Evolutionary conservation across 2,797 vertebrate species (phyloP), one percentile per base, ranked within the genome.

Genomic region (Enteromius treurensis): DNA sequence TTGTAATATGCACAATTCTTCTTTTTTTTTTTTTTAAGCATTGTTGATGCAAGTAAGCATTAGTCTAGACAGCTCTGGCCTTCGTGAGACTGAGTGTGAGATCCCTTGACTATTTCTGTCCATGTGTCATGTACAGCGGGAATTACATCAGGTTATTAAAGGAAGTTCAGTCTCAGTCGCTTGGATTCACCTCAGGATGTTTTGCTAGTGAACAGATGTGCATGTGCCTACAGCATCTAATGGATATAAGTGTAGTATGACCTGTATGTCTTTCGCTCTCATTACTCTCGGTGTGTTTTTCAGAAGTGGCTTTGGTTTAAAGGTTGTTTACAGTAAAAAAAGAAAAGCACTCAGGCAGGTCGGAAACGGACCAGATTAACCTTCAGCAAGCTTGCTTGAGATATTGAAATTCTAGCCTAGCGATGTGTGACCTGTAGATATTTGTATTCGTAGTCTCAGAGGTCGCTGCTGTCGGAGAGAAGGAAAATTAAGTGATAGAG

Each of bases 111-210:
- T 74, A 5, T 23, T 40, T 37, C 51, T 37, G 5, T 58, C 51
- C 51, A 40, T 76, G 73, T 75, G 73, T 79, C 45, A 67, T 49
- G 60, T 49, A 65, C 19, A 64, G 37, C 19, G 3, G 58, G 40
- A 45, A 29, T 65, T 11, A 34, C 77, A 67, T 67, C 77, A 67
- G 77, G 42, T 79, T 47, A 34, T 65, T n/a, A 34, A 4, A 17
- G 26, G 45, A 73, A 73, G 70, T 74, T 74, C 47, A 7, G 29
- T 53, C 26, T 73, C 70, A 34, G 5, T 73, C 15, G 9, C 26
- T 51, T 15, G 5, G 7, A 1, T 71, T 19, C 23, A 10, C 23
- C 23, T 49, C 70, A 2, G 32, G 19, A 74, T 58, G 34, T 58
- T 14, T 34, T 55, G 49, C 19, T n/a, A 8, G 49, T n/a, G 9